phyloP scores from a whole-genome alignment of 2,113 vertebrate species.

The Rhadina sibilatrix region DNA sequence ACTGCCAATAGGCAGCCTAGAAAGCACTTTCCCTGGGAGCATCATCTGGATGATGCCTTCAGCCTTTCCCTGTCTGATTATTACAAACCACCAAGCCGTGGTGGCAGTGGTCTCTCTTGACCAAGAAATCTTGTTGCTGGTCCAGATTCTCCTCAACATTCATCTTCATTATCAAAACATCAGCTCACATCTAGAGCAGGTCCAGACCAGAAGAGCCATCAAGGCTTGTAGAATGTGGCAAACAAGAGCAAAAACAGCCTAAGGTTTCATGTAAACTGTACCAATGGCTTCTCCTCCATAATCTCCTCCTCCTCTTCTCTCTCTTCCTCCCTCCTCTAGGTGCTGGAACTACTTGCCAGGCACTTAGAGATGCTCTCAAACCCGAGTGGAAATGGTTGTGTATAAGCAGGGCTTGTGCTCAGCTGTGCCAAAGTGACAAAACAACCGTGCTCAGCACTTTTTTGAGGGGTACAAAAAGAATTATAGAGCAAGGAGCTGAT shows the following conservation, averaged over 20 bases:
- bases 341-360: neutral
- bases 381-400: fast-evolving
- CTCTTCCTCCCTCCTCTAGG: neutral
- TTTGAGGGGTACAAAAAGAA: neutral
- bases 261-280: neutral
- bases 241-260: neutral
- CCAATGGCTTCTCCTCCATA: neutral
- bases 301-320: no score
- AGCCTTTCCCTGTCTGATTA: neutral
- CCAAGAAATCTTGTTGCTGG: neutral
- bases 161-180: neutral
- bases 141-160: neutral
- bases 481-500: neutral
- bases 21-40: neutral
- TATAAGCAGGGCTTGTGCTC: neutral
- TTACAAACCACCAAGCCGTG: neutral
- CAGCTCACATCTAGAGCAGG: neutral
- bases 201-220: neutral
- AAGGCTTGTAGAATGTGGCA: neutral
- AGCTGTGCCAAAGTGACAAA: neutral
- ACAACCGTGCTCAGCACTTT: slow-evolving; percentile 26
- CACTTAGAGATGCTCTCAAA: neutral
- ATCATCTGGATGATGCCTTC: neutral
- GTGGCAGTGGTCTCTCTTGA: neutral
- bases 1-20: neutral